Percentiles rank a stretch among this genome's conserved stretches.
Evolutionary conservation across 2,888 invertebrate genomes (phyloP).

Genomic region (Polia nebulosa): DNA sequence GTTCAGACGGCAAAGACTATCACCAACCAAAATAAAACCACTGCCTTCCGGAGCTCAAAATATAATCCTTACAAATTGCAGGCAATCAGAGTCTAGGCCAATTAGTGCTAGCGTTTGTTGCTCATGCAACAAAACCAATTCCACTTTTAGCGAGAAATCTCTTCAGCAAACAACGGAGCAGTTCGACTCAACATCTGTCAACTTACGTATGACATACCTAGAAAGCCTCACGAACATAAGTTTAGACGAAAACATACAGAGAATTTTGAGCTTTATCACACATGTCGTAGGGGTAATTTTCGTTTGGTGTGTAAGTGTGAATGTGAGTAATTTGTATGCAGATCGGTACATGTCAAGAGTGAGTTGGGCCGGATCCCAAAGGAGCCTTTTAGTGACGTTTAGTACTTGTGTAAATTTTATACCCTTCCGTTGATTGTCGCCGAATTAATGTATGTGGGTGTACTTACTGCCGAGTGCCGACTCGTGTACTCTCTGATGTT

Average conservation of each 20-base stretch:
- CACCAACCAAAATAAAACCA: conserved; percentile 11
- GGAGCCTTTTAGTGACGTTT: conserved; percentile 70
- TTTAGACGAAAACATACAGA: conserved; percentile 11
- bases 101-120: conserved; percentile 47
- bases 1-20: neutral
- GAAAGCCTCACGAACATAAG: conserved; percentile 62
- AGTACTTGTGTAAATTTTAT: conserved; percentile 72
- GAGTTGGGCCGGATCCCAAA: conserved; percentile 69
- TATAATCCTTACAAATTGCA: conserved; percentile 59
- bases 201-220: conserved; percentile 66
- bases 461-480: neutral
- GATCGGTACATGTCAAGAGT: conserved; percentile 71
- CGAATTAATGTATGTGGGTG: conserved; percentile 58
- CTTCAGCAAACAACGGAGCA: conserved; percentile 63
- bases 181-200: conserved; percentile 71
- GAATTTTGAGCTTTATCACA: conserved; percentile 44
- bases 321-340: conserved; percentile 74
- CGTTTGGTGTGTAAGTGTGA: conserved; percentile 28
- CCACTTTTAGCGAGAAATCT: conserved; percentile 56
- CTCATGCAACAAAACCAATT: conserved; percentile 52
- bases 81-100: conserved; percentile 46
- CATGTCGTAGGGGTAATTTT: conserved; percentile 43
- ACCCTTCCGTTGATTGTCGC: conserved; percentile 67
- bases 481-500: neutral
- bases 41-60: conserved; percentile 14